phyloP scores from a whole-genome alignment of 35 echinoderm and acorn worm species.

The Stichopus chloronotus region DNA sequence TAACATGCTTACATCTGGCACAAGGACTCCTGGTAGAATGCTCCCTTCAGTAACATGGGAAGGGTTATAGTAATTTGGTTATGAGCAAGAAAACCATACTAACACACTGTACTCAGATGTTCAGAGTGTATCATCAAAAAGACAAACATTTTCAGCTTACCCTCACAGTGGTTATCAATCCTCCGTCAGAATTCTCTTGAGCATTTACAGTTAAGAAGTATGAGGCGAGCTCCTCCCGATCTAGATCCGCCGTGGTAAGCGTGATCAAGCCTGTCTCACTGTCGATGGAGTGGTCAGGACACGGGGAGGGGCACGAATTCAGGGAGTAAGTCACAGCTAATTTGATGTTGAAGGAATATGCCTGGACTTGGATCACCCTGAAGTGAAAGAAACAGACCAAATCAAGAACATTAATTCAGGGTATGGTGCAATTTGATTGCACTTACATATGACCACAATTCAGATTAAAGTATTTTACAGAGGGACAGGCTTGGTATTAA shows the following conservation, averaged over 20 bases:
- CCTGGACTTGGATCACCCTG: slow-evolving; percentile 23
- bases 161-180: background rate
- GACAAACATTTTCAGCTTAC: background rate
- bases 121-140: too few relatives aligned
- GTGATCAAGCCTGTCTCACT: background rate
- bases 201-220: slow-evolving; percentile 7
- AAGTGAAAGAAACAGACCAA: background rate
- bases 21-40: too few relatives aligned
- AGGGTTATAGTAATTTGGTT: too few relatives aligned
- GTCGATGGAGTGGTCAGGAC: background rate
- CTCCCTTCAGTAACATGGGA: too few relatives aligned
- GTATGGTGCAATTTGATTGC: too few relatives aligned
- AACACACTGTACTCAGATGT: too few relatives aligned
- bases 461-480: too few relatives aligned
- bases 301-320: background rate
- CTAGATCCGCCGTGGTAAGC: background rate
- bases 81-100: too few relatives aligned
- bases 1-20: too few relatives aligned
- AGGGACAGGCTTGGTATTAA: too few relatives aligned
- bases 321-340: slow-evolving; percentile 16
- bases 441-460: too few relatives aligned
- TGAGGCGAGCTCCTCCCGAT: background rate
- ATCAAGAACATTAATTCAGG: too few relatives aligned
- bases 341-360: slow-evolving; percentile 41
- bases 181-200: background rate